Conservation (phyloP, 1,140 invertebrate species). For the Capitella teleta region DNA sequence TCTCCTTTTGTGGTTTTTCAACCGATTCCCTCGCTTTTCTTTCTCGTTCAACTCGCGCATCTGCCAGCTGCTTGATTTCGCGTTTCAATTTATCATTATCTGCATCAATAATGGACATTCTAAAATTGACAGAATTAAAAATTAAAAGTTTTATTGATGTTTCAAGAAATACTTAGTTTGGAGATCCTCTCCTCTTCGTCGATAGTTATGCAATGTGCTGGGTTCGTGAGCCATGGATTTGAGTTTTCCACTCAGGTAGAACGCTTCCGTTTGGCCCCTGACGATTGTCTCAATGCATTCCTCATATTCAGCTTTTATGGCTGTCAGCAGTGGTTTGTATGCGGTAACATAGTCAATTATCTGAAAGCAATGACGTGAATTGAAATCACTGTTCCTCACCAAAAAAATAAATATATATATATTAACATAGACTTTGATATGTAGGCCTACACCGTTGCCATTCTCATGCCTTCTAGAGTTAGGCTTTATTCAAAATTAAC, state of each 20-base stretch:
- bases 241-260: slow-evolving; percentile 32
- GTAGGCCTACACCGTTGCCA: too few species aligned
- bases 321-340: slow-evolving; percentile 32
- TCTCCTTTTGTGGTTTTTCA: slow-evolving; percentile 24
- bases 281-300: slow-evolving; percentile 34
- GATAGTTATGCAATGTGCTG: slow-evolving; percentile 34
- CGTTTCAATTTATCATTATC: slow-evolving; percentile 28
- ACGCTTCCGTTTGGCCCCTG: slow-evolving; percentile 27
- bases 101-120: slow-evolving; percentile 21
- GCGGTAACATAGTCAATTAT: slow-evolving; percentile 35
- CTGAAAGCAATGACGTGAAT: slow-evolving; percentile 20
- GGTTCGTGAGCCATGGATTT: slow-evolving; percentile 37
- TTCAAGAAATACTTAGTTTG: slow-evolving; percentile 25
- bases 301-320: slow-evolving; percentile 40
- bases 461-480: too few species aligned
- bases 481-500: too few species aligned
- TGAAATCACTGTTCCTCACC: not conserved
- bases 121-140: not conserved
- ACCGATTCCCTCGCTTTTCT: slow-evolving; percentile 22
- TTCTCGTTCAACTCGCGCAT: slow-evolving; percentile 20
- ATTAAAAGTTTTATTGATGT: not conserved
- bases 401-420: not conserved
- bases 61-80: slow-evolving; percentile 21
- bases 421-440: too few species aligned
- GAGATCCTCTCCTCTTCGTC: slow-evolving; percentile 30